Percentiles rank a stretch among this genome's conserved stretches.
phyloP scores from a whole-genome alignment of 1,140 invertebrate species.

The Cydia fagiglandana region DNA sequence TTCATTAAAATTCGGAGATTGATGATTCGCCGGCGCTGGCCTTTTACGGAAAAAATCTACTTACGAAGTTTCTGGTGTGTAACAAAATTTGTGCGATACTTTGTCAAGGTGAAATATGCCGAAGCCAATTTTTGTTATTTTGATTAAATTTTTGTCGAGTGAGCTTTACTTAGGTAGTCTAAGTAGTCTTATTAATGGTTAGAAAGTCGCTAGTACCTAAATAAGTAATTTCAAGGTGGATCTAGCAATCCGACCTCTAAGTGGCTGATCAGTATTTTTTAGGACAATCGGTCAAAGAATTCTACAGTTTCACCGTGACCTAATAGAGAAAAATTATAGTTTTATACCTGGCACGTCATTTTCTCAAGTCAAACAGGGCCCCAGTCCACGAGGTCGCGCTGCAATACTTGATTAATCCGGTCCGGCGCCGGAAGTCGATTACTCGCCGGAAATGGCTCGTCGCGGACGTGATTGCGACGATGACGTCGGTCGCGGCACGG shows the following conservation, averaged over 20 bases:
- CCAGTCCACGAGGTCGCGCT: neutral
- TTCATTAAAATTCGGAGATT: slow-evolving; percentile 8
- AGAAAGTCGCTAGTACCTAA: no score
- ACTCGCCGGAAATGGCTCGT: slow-evolving; percentile 15
- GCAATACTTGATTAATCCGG: slow-evolving; percentile 18
- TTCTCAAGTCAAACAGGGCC: neutral
- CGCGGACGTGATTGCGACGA: slow-evolving; percentile 16
- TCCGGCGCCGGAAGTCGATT: slow-evolving; percentile 15
- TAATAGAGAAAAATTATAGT: no score
- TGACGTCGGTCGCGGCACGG: slow-evolving; percentile 2
- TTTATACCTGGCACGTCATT: neutral
- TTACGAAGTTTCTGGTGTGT: neutral
- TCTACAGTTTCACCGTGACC: no score
- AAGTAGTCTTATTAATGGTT: no score
- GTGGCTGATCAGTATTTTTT: no score
- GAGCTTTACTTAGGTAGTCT: no score
- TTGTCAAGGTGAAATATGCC: no score
- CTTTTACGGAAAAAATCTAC: neutral
- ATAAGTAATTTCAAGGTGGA: no score
- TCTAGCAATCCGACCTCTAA: no score
- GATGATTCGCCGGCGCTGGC: neutral
- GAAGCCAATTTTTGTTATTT: no score
- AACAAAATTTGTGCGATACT: neutral
- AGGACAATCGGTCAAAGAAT: no score
- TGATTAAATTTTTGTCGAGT: no score